Base-by-base conservation (phyloP, 2,113 vertebrate species). In the Melanotaenia duboulayi region DNA sequence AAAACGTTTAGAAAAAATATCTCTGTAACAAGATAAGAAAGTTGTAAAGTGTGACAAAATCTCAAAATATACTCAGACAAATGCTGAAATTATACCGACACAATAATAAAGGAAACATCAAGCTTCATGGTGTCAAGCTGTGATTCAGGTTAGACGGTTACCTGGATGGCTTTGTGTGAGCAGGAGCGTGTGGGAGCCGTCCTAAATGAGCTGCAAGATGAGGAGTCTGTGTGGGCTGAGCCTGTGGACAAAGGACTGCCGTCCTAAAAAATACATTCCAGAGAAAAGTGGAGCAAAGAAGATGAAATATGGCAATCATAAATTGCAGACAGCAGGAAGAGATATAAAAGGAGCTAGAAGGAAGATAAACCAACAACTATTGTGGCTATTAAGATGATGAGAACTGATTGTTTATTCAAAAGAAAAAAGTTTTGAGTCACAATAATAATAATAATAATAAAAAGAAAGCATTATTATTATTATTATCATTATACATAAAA, bases 141-240 rank as follows among this genome's bases (percentile, higher is more conserved):
- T 54, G 11, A 46, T 35, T 13, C 23, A 28, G 28, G 57, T 65
- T n/a, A 24, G 17, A 12, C 35, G 16, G 74, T 81, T 93, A 98
- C 97, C 97, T 98, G 97, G 65, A 94, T 96, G 87, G 95, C 94
- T 92, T 96, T 98, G 93, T 97, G 95, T 73, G 94, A 91, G 85
- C 90, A 95, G 39, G 61, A 74, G 56, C 74, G 79, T 52, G 78
- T 16, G 11, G 78, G 84, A 11, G 54, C 71, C 3, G 70, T 84
- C 71, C 81, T 90, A 71, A 96, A 92, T 80, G 95, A 95, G 92
- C 96, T 95, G 89, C 94, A 95, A 49, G 96, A 96, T 89, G 96
- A 96, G 91, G 95, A 95, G 93, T 98, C 97, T 78, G 94, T 96
- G 91, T 94, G 96, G 88, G 92, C 92, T 71, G 96, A 97, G 91